phyloP scores from a whole-genome alignment of 2,797 vertebrate genomes.

The Rhyacichthys aspro region DNA sequence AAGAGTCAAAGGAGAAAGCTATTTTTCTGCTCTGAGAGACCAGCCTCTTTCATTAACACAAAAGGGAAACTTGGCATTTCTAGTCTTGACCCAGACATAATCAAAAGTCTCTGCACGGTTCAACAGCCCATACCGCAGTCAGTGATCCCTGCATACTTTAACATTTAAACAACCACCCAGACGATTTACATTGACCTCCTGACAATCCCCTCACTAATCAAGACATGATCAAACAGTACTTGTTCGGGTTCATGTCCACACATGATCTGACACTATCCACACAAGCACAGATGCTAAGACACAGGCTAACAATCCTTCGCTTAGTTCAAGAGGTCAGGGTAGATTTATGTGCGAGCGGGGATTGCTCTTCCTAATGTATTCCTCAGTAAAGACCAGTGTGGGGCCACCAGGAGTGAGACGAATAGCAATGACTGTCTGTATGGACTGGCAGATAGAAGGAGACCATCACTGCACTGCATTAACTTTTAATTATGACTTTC shows the following conservation, averaged over 20 bases:
- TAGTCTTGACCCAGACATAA: constrained; percentile 41
- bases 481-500: constrained; percentile 77
- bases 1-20: constrained; percentile 11
- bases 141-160: constrained; percentile 61
- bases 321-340: constrained; percentile 50
- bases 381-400: constrained; percentile 53
- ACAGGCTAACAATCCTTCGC: constrained; percentile 39
- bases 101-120: constrained; percentile 56
- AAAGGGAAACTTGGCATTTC: constrained; percentile 58
- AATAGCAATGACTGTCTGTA: constrained; percentile 70
- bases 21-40: constrained; percentile 27
- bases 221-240: constrained; percentile 49
- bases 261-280: constrained; percentile 17
- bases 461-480: constrained; percentile 69
- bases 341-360: constrained; percentile 66
- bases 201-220: constrained; percentile 47
- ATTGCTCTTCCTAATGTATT: constrained; percentile 65
- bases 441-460: constrained; percentile 57
- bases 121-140: constrained; percentile 31
- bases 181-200: constrained; percentile 43
- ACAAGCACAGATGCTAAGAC: constrained; percentile 52
- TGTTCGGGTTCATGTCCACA: constrained; percentile 14
- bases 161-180: constrained; percentile 60
- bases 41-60: constrained; percentile 52
- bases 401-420: constrained; percentile 60